A percentile compares a stretch with the other conserved stretches of the same genome.
Evolutionary conservation across 1,140 invertebrate species (phyloP).

Genomic region (Mizuhopecten yessoensis): DNA sequence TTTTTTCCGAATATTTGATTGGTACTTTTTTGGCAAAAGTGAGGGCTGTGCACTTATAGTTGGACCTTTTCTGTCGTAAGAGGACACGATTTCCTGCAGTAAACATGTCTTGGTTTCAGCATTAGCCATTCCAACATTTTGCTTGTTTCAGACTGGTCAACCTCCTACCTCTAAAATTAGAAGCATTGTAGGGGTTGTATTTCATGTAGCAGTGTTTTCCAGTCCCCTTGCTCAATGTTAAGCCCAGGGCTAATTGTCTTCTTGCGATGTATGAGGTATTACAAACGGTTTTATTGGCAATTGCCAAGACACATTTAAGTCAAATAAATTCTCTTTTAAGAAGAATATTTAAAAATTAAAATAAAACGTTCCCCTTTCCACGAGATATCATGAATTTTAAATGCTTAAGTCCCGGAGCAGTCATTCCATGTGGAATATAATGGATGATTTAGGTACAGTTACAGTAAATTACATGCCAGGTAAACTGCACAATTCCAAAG

Average conservation of each 20-base stretch:
- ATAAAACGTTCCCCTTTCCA: background rate
- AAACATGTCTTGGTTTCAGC: background rate
- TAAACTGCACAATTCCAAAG: background rate
- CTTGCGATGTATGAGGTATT: no score
- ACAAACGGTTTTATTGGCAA: background rate
- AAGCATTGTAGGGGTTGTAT: no score
- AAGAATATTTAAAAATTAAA: background rate
- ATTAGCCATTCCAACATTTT: no score
- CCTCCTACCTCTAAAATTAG: no score
- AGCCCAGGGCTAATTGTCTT: no score
- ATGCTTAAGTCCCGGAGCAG: background rate
- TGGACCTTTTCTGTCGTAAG: background rate
- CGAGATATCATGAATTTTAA: background rate
- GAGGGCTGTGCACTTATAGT: background rate
- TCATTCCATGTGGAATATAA: background rate
- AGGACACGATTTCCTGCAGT: background rate
- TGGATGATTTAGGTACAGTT: background rate
- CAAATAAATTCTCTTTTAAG: constrained; percentile 2
- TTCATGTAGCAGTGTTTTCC: no score
- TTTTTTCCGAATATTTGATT: background rate
- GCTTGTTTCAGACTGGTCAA: no score
- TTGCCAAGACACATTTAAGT: background rate
- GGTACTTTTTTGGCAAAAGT: background rate
- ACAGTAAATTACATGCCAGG: background rate
- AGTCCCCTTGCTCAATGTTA: no score